Evolutionary conservation across 2,113 vertebrate genomes (phyloP).

Genomic region (Podiceps cristatus): DNA sequence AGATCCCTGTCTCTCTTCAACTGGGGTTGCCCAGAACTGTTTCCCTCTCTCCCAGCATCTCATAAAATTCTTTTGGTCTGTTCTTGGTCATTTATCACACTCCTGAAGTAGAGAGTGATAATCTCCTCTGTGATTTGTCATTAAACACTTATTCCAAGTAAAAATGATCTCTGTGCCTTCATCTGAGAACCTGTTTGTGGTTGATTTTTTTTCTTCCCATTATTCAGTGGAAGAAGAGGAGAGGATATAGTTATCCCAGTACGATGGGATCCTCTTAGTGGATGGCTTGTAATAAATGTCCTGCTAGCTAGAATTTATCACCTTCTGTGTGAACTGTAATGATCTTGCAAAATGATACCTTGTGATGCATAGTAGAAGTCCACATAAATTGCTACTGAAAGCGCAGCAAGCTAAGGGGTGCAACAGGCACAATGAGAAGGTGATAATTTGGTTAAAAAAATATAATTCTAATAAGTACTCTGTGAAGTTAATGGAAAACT

Average conservation of each 20-base stretch:
- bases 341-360: neutral
- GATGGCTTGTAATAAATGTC: neutral
- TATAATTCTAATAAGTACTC: neutral
- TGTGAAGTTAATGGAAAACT: neutral
- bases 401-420: neutral
- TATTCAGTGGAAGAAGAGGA: neutral
- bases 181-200: neutral
- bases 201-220: accelerated
- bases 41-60: neutral
- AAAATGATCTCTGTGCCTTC: neutral
- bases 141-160: neutral
- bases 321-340: neutral
- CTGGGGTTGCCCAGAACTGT: neutral
- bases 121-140: neutral
- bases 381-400: neutral
- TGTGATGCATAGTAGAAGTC: neutral
- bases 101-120: neutral
- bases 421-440: neutral
- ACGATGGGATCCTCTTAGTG: neutral
- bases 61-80: neutral
- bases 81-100: neutral
- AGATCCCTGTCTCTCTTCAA: too few species aligned
- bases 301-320: neutral
- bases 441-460: neutral
- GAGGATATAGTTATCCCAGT: neutral